A percentile compares a stretch with the other conserved stretches of the same genome.
Conservation (phyloP, 2,888 invertebrate species). For the Scaptomyza flava region DNA sequence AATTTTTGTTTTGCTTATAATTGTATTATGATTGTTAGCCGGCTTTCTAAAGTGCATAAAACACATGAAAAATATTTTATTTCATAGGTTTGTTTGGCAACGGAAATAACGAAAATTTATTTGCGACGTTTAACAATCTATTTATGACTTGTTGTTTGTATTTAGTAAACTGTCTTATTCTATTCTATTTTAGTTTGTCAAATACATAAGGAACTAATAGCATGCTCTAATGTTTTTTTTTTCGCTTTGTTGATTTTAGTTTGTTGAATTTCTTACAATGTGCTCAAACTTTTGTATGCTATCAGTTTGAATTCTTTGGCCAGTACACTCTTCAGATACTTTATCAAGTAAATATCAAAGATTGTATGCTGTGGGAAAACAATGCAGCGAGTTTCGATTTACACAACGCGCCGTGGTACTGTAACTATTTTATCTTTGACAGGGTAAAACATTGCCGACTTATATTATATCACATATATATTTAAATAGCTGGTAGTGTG, state of each 20-base stretch:
- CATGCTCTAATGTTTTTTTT: background rate
- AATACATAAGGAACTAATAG: background rate
- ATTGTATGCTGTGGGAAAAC: conserved; percentile 32
- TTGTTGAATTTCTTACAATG: conserved; percentile 5
- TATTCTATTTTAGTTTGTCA: background rate
- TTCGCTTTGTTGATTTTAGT: background rate
- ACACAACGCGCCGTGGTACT: conserved; percentile 16
- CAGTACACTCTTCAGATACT: background rate
- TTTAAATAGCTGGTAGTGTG: background rate
- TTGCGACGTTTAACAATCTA: background rate
- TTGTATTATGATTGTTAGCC: background rate
- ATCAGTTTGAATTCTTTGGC: background rate
- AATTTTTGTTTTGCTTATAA: background rate
- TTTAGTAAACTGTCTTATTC: background rate
- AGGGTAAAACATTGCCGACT: conserved; percentile 42
- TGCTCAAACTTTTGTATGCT: conserved; percentile 2
- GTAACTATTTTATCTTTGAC: conserved; percentile 12
- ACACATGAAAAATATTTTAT: too few relatives aligned
- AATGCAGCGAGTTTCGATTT: conserved; percentile 11
- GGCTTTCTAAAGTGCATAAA: background rate
- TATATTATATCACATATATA: background rate
- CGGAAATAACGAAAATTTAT: background rate
- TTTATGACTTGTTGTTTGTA: background rate
- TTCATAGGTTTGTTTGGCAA: too few relatives aligned
- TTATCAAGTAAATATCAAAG: conserved; percentile 34